Conservation (phyloP, 2,113 vertebrate species). For the Oncorhynchus clarkii region DNA sequence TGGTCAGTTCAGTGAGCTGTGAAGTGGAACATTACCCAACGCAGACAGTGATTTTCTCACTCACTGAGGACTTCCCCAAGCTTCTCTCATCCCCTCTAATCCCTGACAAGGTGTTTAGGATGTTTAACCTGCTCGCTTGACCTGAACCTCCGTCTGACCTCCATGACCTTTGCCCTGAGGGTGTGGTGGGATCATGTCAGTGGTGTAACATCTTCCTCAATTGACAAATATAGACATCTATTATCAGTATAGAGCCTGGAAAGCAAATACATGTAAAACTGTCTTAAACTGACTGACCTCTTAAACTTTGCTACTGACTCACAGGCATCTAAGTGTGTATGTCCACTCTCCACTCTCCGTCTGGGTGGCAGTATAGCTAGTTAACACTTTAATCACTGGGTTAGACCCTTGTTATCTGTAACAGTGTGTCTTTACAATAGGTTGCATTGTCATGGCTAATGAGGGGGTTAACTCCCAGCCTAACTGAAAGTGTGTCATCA, state of each 20-base stretch:
- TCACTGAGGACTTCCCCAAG: slow-evolving; percentile 52
- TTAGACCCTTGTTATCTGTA: slow-evolving; percentile 44
- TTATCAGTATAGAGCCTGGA: no score
- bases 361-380: slow-evolving; percentile 49
- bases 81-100: slow-evolving; percentile 52
- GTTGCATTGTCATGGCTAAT: slow-evolving; percentile 41
- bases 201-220: background rate
- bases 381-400: slow-evolving; percentile 38
- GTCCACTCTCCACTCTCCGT: background rate
- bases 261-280: no score
- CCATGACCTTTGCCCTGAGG: slow-evolving; percentile 53
- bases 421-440: slow-evolving; percentile 41
- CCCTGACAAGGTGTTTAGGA: slow-evolving; percentile 68
- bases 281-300: no score
- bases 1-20: slow-evolving; percentile 35
- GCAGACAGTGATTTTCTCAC: slow-evolving; percentile 18
- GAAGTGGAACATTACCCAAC: slow-evolving; percentile 53
- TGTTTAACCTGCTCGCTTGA: slow-evolving; percentile 64
- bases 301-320: no score
- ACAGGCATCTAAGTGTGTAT: no score
- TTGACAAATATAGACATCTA: slow-evolving; percentile 30
- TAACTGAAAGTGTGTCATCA: slow-evolving; percentile 51
- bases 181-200: slow-evolving; percentile 45
- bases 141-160: slow-evolving; percentile 59
- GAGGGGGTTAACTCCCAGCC: slow-evolving; percentile 30